phyloP scores from a whole-genome alignment of 2,797 vertebrate species.

The Phataginus tricuspis region DNA sequence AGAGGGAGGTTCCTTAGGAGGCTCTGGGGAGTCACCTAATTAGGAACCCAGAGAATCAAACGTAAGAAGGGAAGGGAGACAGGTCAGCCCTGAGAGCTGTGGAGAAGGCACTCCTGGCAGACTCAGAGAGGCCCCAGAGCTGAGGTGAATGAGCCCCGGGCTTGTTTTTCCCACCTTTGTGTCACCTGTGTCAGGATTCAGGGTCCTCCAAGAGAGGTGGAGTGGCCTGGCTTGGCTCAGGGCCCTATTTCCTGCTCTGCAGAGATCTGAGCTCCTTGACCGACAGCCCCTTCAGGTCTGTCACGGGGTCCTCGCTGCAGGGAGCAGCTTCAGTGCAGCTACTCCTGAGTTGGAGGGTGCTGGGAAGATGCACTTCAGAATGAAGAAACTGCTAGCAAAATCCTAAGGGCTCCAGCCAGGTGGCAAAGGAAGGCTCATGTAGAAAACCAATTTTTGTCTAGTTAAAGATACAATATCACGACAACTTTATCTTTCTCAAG shows the following conservation, averaged over 20 bases:
- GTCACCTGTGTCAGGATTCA: background rate
- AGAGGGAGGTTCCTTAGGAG: background rate
- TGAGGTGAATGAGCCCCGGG: background rate
- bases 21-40: background rate
- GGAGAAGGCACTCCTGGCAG: background rate
- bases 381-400: background rate
- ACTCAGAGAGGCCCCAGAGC: background rate
- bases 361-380: background rate
- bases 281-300: background rate
- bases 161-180: background rate
- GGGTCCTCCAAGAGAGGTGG: background rate
- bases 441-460: background rate
- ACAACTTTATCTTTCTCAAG: background rate
- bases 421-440: background rate
- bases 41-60: background rate
- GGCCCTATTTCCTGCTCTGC: background rate
- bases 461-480: background rate
- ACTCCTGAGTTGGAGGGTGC: background rate
- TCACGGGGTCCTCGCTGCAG: background rate
- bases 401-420: background rate
- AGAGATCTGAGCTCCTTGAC: background rate
- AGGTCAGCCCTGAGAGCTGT: background rate
- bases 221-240: background rate
- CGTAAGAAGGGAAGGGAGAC: background rate
- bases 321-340: background rate